Evolutionary conservation across 1,140 invertebrate genomes (phyloP), one percentile per base, ranked within the genome.

Genomic region (Micrasema longulum): DNA sequence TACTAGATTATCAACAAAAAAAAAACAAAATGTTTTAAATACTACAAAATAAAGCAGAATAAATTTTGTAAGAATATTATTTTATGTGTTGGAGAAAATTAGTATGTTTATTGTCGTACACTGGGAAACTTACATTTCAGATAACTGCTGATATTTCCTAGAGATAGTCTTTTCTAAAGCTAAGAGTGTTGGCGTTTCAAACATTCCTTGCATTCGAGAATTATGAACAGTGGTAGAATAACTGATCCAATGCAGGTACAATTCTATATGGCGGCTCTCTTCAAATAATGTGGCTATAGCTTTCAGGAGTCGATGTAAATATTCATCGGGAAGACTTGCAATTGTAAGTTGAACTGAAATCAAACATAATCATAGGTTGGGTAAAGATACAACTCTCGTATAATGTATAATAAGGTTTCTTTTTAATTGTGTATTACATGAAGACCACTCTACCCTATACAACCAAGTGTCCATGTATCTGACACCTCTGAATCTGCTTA

Each of bases 231-330:
- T 89, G 31, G 97, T 78, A 2, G 95, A 80, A 45, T 78, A 78
- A 74, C 91, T 87, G 43, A 91, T 85, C 96, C 96, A 99, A 23
- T 88, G 80, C 0, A 97, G 80, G 83, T 97, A 95, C 80, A 96
- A 97, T 79, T 98, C 93, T 48, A 98, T 79, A 79, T 98, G 96
- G 1, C 88, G 85, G 1, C 93, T 91, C 11, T 84, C 85, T 76
- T 96, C 94, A 14, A 98, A 79, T 62, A 91, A 86, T 14, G 84
- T 84, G 0, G 91, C 89, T 20, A 97, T 77, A 69, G 91, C 91
- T 52, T 85, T 83, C 6, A 97, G 80, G 20, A 96, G 78, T 66
- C 91, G 89, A 73, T 93, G 89, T 0, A 92, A 82, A 80, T 95
- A 97, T n/a, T 91, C 82, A 41, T 90, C 84, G 10, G 93, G 87